Evolutionary conservation across 2,888 invertebrate species (phyloP), one percentile per base, ranked within the genome.

Genomic region (Ischnus inquisitorius): DNA sequence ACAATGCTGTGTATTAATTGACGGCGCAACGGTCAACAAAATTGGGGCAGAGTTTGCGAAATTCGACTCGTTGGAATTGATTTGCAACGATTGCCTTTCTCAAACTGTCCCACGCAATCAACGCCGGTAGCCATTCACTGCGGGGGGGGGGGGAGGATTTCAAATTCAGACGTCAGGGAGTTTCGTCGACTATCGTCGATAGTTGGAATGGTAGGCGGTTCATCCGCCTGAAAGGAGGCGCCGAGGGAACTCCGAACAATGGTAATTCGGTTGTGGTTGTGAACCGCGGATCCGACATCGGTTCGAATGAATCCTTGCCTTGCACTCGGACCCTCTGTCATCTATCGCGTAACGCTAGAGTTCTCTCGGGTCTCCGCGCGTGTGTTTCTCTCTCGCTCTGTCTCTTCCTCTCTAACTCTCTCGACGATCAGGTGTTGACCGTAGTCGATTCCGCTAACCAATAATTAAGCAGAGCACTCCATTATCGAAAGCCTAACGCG

Each of bases 381-480:
- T 19, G 46, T 43, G n/a, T 54, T 43, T 34, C 22, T 14, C 12
- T 46, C 19, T 69, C 22, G 0, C 48, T 39, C 1, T 46, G n/a
- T n/a, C 57, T n/a, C n/a, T 5, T 3, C 6, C 16, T 1, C 0
- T 1, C 48, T 5, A 5, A 16, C 16, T 48, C 54, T 22, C 10
- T 6, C 10, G 22, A 64, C 28, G n/a, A 22, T 22, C 57, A 64
- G 48, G 68, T 82, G 76, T 82, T 81, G 80, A 77, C 75, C 69
- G 22, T 68, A 68, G 81, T 79, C 80, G 72, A 80, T 85, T 83
- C 54, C 69, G 74, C 77, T 75, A 78, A 79, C 80, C 82, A 85
- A 82, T 85, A 85, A 86, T 86, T 87, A 83, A 84, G 81, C 79
- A 65, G 34, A 67, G 74, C 76, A 82, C 71, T 82, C 85, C 51